phyloP scores from a whole-genome alignment of 2,888 invertebrate genomes.

The Chaetogeoica ovagalla region DNA sequence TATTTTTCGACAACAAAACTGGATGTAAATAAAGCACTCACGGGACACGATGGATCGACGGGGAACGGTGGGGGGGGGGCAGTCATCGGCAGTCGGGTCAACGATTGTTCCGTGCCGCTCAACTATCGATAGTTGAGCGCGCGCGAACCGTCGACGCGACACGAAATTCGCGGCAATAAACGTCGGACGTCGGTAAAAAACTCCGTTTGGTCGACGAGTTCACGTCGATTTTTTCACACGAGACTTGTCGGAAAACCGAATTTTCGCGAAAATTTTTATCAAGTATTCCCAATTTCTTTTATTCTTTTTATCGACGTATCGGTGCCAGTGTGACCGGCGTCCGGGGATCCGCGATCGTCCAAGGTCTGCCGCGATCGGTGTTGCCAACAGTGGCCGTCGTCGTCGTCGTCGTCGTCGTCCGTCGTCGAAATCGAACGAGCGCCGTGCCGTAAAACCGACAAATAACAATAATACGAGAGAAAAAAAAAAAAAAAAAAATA shows the following conservation, averaged over 20 bases:
- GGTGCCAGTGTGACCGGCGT: slow-evolving; percentile 28
- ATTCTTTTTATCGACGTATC: slow-evolving; percentile 27
- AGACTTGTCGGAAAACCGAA: background rate
- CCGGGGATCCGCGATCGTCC: slow-evolving; percentile 6
- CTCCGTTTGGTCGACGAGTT: background rate
- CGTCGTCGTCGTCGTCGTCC: background rate
- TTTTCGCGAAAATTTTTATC: slow-evolving; percentile 28
- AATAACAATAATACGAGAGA: no score
- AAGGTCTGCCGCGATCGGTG: slow-evolving; percentile 24
- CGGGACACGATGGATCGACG: slow-evolving; percentile 46
- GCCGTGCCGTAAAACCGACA: no score
- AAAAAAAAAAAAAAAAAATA: background rate
- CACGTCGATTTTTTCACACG: background rate
- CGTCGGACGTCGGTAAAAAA: background rate
- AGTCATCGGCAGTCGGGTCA: slow-evolving; percentile 50
- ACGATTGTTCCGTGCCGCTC: slow-evolving; percentile 45
- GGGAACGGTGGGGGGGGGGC: slow-evolving; percentile 52
- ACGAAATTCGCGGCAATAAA: background rate
- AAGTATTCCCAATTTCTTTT: slow-evolving; percentile 12
- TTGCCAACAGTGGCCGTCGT: slow-evolving; percentile 22
- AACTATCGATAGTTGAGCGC: slow-evolving; percentile 45
- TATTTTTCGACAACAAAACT: slow-evolving; percentile 53
- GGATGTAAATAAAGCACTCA: slow-evolving; percentile 53
- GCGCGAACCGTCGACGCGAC: background rate
- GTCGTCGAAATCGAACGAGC: background rate